Percentiles rank a stretch among this genome's conserved stretches.
These are phyloP conservation scores for Archaeoteleia sp. DNA, from an alignment of 2,888 invertebrate species.

Conservation along the genomic window DNA sequence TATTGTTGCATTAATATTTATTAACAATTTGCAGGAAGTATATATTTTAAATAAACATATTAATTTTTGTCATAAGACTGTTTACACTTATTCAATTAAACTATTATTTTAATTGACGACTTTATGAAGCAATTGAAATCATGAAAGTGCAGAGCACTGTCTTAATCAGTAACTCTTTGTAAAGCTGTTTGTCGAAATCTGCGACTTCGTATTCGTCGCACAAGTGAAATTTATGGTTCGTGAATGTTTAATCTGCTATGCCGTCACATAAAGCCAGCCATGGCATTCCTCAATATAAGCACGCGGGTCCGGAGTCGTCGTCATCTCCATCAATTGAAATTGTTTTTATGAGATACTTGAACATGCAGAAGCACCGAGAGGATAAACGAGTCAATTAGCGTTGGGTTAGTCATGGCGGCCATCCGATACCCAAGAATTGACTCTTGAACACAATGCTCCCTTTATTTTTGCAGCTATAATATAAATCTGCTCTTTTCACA, in stretches of 20 bases:
- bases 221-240: slow-evolving; percentile 50
- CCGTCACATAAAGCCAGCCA: slow-evolving; percentile 31
- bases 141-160: slow-evolving; percentile 41
- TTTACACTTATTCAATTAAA: slow-evolving; percentile 24
- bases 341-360: slow-evolving; percentile 53
- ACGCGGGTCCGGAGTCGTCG: slow-evolving; percentile 29
- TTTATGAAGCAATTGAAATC: slow-evolving; percentile 48
- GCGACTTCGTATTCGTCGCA: slow-evolving; percentile 39
- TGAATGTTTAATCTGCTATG: slow-evolving; percentile 42
- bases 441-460: slow-evolving; percentile 28
- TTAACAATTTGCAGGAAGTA: too few relatives aligned
- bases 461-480: slow-evolving; percentile 34
- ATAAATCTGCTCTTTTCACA: slow-evolving; percentile 41
- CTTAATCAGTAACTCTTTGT: slow-evolving; percentile 34
- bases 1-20: slow-evolving; percentile 11
- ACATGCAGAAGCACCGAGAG: slow-evolving; percentile 48
- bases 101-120: slow-evolving; percentile 3
- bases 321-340: slow-evolving; percentile 51
- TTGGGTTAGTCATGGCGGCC: slow-evolving; percentile 44
- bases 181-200: slow-evolving; percentile 49
- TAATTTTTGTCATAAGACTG: too few relatives aligned
- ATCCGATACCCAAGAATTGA: slow-evolving; percentile 39
- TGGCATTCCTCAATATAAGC: slow-evolving; percentile 45
- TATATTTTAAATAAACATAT: too few relatives aligned
- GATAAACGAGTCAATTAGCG: slow-evolving; percentile 55